Evolutionary conservation across 2,113 vertebrate genomes (phyloP), one percentile per base, ranked within the genome.

Genomic region (Prinia subflava): DNA sequence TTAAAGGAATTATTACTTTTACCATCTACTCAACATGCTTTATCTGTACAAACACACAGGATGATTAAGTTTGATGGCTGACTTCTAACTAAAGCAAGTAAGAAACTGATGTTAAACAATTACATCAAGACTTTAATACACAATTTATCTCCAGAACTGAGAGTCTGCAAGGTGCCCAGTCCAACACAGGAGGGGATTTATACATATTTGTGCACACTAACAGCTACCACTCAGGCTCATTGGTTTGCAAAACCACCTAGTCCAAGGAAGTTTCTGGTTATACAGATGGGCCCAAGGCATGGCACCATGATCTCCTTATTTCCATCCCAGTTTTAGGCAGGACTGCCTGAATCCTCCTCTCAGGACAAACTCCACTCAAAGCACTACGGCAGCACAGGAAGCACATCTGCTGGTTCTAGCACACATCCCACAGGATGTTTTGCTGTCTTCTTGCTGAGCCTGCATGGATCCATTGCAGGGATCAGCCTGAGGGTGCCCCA

Each of bases 361-460:
- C 6, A 1, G 64, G 31, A 62, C 18, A 57, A 80, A 57, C 15
- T 31, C 23, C 77, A 30, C 18, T 50, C 39, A 35, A 62, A 50
- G 42, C 39, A 39, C 35, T 16, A 5, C 0, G 8, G 8, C n/a
- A 79, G 42, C 0, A 0, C 17, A 11, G 1, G 37, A 64, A 73
- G 21, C n/a, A 33, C 16, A 35, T 15, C 42, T 50, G 8, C 50
- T 47, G 44, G 33, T 4, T 55, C 33, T 37, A 67, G 37, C 77
- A 78, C 50, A 67, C 20, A 28, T 30, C 11, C 46, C 53, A n/a
- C 46, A 53, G 23, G 12, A 24, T 14, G 25, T 55, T 83, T n/a
- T 52, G 23, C 18, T 37, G 9, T 31, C 2, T 2, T 27, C n/a
- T 47, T 0, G 0, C 44, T 69, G 13, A 73, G 24, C 24, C 44